phyloP scores from a whole-genome alignment of 2,797 vertebrate genomes.

The Sphenopsis melanotis region DNA sequence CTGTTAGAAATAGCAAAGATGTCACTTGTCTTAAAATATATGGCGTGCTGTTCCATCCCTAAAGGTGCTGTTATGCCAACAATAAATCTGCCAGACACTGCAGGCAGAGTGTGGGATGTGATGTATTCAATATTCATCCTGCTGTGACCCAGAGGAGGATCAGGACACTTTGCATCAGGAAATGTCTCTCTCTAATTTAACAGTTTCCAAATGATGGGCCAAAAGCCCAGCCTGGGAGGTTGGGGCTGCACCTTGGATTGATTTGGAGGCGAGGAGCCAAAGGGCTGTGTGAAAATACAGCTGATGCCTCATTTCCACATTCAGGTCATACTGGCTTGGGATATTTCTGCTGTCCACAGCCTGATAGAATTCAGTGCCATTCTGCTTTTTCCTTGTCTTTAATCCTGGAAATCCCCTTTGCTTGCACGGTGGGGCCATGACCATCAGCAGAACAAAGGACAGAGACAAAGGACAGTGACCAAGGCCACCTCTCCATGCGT shows the following conservation, averaged over 20 bases:
- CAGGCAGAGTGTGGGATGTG: slow-evolving; percentile 31
- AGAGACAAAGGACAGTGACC: not conserved
- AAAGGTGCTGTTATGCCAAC: slow-evolving; percentile 58
- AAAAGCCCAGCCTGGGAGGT: not conserved
- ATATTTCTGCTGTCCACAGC: not conserved
- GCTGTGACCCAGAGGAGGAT: slow-evolving; percentile 40
- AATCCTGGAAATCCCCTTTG: not conserved
- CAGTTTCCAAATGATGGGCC: not conserved
- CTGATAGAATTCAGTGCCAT: not conserved
- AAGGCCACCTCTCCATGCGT: accelerated
- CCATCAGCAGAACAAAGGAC: not conserved
- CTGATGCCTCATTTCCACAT: not conserved
- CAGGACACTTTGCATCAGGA: slow-evolving; percentile 18
- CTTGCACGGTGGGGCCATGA: not conserved
- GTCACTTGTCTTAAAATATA: slow-evolving; percentile 64
- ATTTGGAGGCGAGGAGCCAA: not conserved
- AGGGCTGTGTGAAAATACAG: not conserved
- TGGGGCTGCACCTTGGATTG: not conserved
- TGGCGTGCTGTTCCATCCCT: slow-evolving; percentile 41
- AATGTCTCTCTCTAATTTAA: slow-evolving; percentile 22
- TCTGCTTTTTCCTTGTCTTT: not conserved
- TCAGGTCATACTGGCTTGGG: not conserved
- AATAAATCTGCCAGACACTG: slow-evolving; percentile 48
- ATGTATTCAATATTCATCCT: slow-evolving; percentile 53
- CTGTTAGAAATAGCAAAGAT: slow-evolving; percentile 62